Evolutionary conservation across 2,888 invertebrate species (phyloP).

Genomic region (Ypsolopha sequella): DNA sequence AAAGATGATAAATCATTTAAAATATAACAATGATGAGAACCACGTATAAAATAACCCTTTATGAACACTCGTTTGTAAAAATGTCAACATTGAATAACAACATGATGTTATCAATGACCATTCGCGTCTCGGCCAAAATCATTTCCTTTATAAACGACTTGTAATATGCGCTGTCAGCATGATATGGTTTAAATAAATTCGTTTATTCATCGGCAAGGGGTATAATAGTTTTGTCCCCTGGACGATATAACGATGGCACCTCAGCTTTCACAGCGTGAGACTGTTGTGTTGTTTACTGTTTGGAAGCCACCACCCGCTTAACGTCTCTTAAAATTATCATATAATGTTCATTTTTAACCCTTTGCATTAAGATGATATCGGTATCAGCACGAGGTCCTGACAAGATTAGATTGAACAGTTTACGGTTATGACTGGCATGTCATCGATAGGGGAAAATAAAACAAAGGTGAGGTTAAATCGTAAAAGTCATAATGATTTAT

Average conservation of each 20-base stretch:
- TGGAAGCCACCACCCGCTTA: constrained; percentile 51
- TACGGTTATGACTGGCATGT: constrained; percentile 30
- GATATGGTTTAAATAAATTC: constrained; percentile 45
- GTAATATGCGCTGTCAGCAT: constrained; percentile 65
- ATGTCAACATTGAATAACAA: constrained; percentile 49
- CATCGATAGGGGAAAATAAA: constrained; percentile 5
- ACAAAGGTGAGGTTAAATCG: background rate
- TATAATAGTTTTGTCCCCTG: constrained; percentile 51
- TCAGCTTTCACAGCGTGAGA: constrained; percentile 52
- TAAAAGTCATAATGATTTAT: too few species aligned
- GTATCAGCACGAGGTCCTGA: constrained; percentile 15
- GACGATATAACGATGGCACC: constrained; percentile 54
- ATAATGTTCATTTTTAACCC: constrained; percentile 52
- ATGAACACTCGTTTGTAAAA: constrained; percentile 27
- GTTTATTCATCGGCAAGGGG: constrained; percentile 33
- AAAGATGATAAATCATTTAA: constrained; percentile 9
- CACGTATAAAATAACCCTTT: constrained; percentile 43
- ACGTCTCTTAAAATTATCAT: constrained; percentile 43
- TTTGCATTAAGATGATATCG: constrained; percentile 28
- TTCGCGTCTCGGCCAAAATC: constrained; percentile 37
- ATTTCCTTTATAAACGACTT: constrained; percentile 59
- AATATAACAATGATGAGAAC: constrained; percentile 44
- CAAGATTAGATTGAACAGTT: constrained; percentile 26
- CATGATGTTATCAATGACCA: constrained; percentile 48
- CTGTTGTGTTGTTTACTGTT: constrained; percentile 42